Evolutionary conservation across 2,888 invertebrate species (phyloP).

Genomic region (Diarsia rubi): DNA sequence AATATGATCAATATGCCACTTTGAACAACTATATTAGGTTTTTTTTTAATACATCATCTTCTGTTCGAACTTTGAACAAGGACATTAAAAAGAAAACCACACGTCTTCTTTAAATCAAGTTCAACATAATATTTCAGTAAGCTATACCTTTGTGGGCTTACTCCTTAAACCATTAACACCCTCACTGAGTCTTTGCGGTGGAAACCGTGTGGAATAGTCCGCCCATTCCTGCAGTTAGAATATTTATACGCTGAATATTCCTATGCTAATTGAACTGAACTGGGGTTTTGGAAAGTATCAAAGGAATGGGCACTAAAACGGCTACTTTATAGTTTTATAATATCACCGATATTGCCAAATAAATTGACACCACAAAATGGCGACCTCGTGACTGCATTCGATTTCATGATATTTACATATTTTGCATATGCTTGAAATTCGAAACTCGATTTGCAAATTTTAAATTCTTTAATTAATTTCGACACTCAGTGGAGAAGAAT

Average conservation of each 20-base stretch:
- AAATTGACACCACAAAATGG: conserved; percentile 44
- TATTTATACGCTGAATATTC: too few species aligned
- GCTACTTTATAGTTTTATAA: conserved; percentile 8
- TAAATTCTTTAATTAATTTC: conserved; percentile 57
- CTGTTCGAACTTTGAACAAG: conserved; percentile 3
- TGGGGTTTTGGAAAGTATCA: neutral
- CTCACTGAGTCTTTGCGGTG: too few species aligned
- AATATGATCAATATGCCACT: too few species aligned
- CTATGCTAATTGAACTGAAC: neutral
- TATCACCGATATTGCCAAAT: conserved; percentile 48
- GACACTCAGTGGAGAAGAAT: conserved; percentile 34
- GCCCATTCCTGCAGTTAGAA: too few species aligned
- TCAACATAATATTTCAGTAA: neutral
- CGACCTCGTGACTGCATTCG: conserved; percentile 58
- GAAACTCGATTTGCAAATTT: conserved; percentile 61
- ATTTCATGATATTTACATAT: conserved; percentile 62
- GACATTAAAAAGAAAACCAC: neutral
- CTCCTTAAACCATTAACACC: too few species aligned
- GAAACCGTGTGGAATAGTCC: too few species aligned
- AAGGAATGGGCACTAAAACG: conserved; percentile 1
- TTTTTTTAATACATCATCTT: too few species aligned
- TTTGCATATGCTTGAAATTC: conserved; percentile 66
- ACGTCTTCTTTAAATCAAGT: neutral
- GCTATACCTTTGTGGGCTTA: neutral
- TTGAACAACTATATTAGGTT: too few species aligned